Percentiles rank a stretch among this genome's conserved stretches.
These are phyloP conservation scores for Trachelus stipa DNA, from an alignment of 2,888 invertebrate species.

Conservation along the genomic window DNA sequence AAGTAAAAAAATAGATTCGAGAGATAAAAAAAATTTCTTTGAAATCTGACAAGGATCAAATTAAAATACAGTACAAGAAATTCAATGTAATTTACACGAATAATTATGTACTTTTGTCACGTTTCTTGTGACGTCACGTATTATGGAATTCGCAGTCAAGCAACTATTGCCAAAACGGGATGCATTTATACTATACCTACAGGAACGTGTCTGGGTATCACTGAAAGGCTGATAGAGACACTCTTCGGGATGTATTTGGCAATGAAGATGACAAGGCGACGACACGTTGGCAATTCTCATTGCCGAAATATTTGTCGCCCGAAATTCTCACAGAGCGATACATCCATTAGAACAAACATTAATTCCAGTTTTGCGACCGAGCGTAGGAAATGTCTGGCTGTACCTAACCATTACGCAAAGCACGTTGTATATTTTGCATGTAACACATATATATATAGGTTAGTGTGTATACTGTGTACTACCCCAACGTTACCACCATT, in stretches of 20 bases:
- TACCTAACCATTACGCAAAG: slow-evolving; percentile 30
- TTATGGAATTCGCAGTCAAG: background rate
- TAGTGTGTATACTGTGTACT: background rate
- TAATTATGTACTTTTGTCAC: background rate
- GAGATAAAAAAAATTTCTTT: background rate
- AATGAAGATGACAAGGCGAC: background rate
- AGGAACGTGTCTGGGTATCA: background rate
- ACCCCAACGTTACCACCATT: background rate
- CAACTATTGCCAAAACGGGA: background rate
- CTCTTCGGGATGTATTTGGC: background rate
- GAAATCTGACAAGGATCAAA: background rate
- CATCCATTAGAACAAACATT: slow-evolving; percentile 43
- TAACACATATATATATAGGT: background rate
- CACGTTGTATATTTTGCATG: slow-evolving; percentile 28
- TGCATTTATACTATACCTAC: background rate
- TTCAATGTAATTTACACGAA: background rate
- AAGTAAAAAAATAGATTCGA: background rate
- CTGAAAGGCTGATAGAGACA: background rate
- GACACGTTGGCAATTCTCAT: background rate
- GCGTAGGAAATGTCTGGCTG: slow-evolving; percentile 30
- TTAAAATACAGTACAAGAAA: background rate
- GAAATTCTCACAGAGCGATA: slow-evolving; percentile 24
- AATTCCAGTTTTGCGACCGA: slow-evolving; percentile 26
- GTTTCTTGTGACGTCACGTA: background rate
- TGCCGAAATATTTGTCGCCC: background rate